Evolutionary conservation across 2,797 vertebrate genomes (phyloP), one percentile per base, ranked within the genome.

Genomic region (Mormyrops boulengeri): DNA sequence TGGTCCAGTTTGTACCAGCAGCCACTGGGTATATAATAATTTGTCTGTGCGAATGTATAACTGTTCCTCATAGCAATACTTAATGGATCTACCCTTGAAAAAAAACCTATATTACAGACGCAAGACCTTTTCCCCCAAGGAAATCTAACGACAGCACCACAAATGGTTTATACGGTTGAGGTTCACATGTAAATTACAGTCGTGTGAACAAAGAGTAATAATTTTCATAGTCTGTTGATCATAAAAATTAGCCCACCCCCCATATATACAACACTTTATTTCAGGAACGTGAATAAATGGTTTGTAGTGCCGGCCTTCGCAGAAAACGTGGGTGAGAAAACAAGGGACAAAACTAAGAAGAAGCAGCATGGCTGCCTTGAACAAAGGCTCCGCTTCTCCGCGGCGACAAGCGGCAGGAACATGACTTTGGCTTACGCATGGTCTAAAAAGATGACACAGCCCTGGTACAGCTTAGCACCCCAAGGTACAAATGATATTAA

Each of bases 201-300:
- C 52, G 84, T 50, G 47, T 85, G 84, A 52, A 49, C 47, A 80
- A 80, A 80, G 14, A 44, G 38, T 80, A 80, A 80, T 80, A n/a
- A 80, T 80, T 80, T 80, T 80, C 73, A 80, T 80, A 80, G 73
- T 80, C 73, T 80, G 73, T 80, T 44, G 73, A 44, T 80, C 73
- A 80, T 44, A 80, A 44, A 80, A 80, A 80, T 80, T 19, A 80
- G 4, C 73, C 41, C 73, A 7, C 34, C 38, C 4, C 17, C 38
- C 73, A 80, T 7, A 80, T 38, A 19, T 17, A 80, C 34, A 44
- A 80, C 34, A n/a, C 30, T 80, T 47, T 14, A 44, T 47, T 80
- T 44, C 73, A 44, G 73, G 38, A 80, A n/a, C 7, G 41, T 1
- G 12, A 80, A 80, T 80, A 44, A 80, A 19, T n/a, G 41, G 73